These are phyloP conservation scores for Phengaris arion DNA, from an alignment of 2,888 invertebrate genomes.

Conservation along the genomic window DNA sequence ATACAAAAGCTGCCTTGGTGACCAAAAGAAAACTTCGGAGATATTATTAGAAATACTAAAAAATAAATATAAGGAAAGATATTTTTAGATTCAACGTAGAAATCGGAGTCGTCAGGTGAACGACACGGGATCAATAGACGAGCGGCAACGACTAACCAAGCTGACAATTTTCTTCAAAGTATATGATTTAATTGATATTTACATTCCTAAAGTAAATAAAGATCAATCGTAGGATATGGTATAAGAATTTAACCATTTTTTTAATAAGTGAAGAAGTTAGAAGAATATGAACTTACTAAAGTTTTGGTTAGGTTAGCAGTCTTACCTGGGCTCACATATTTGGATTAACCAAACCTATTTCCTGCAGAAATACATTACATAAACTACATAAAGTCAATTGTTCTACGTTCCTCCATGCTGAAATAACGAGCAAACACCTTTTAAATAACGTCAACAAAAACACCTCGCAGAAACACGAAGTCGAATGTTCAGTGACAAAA, in stretches of 20 bases:
- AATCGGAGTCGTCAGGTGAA: slow-evolving; percentile 24
- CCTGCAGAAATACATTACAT: not conserved
- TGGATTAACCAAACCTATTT: not conserved
- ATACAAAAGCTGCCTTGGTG: not conserved
- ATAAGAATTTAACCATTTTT: too few relatives aligned
- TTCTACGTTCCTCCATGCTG: not conserved
- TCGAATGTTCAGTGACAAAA: slow-evolving; percentile 23
- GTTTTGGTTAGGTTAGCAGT: too few relatives aligned
- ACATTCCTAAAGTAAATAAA: too few relatives aligned
- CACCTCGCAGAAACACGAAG: slow-evolving; percentile 6
- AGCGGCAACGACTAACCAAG: not conserved
- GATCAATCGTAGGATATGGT: too few relatives aligned
- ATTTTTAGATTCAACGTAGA: slow-evolving; percentile 19
- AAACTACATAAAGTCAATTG: not conserved
- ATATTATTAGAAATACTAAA: not conserved
- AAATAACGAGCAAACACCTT: slow-evolving; percentile 25
- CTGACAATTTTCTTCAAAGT: not conserved
- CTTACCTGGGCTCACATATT: not conserved
- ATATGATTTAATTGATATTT: not conserved
- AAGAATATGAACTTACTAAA: too few relatives aligned
- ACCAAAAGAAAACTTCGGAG: not conserved
- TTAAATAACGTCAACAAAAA: slow-evolving; percentile 11
- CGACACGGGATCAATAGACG: slow-evolving; percentile 20
- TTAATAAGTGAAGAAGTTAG: too few relatives aligned
- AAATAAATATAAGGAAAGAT: slow-evolving; percentile 8